Conservation (phyloP, 2,797 vertebrate species). For the Chromis chromis region DNA sequence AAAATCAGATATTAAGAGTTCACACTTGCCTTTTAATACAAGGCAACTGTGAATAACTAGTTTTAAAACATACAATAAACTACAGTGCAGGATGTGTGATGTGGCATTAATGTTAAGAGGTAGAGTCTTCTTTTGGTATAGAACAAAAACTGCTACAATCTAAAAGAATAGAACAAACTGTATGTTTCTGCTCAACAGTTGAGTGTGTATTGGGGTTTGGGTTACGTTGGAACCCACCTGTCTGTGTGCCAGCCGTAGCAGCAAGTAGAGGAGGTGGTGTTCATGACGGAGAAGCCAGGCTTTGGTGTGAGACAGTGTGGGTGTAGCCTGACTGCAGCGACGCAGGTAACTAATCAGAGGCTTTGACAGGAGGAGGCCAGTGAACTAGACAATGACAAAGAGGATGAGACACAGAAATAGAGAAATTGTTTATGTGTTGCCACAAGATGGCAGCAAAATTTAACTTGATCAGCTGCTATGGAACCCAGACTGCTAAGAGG, state of each 20-base stretch:
- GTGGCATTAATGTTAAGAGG: neutral
- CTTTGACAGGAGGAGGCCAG: constrained; percentile 81
- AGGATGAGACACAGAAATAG: constrained; percentile 5
- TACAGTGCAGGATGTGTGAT: neutral
- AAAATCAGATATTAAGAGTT: neutral
- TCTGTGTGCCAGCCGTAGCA: constrained; percentile 86
- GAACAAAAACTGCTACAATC: neutral
- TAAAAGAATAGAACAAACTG: neutral
- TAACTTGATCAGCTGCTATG: neutral
- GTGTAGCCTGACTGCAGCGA: constrained; percentile 82
- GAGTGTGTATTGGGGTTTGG: neutral
- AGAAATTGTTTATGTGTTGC: neutral
- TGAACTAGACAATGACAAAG: constrained; percentile 81
- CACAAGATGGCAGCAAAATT: constrained; percentile 48
- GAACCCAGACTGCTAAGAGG: neutral
- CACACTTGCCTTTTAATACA: too few relatives aligned
- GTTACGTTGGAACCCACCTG: constrained; percentile 78
- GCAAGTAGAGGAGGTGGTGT: constrained; percentile 92
- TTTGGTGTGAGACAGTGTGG: constrained; percentile 84
- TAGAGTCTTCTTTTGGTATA: neutral
- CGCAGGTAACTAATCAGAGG: constrained; percentile 88
- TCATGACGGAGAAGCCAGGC: constrained; percentile 93
- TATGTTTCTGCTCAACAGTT: neutral
- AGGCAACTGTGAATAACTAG: neutral
- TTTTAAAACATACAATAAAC: neutral